Evolutionary conservation across 2,113 vertebrate species (phyloP).

Genomic region (Bufo gargarizans): DNA sequence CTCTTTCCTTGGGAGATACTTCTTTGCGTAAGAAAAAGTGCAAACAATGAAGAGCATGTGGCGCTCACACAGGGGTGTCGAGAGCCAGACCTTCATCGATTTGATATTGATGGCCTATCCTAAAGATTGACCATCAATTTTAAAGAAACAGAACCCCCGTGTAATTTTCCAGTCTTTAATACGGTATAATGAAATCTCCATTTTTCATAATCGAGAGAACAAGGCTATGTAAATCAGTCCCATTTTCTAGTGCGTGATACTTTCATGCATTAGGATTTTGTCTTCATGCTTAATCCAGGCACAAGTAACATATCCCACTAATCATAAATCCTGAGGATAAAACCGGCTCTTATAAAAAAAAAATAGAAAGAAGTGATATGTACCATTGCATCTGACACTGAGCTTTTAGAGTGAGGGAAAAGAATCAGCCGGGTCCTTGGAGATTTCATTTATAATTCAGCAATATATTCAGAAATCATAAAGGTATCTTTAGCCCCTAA

Average conservation of each 20-base stretch:
- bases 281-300: constrained; percentile 48
- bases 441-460: constrained; percentile 70
- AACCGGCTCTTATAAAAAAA: constrained; percentile 61
- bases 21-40: no score
- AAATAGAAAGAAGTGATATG: constrained; percentile 64
- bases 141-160: no score
- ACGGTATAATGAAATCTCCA: neutral
- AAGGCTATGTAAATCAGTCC: constrained; percentile 27
- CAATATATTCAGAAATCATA: constrained; percentile 79
- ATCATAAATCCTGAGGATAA: constrained; percentile 67
- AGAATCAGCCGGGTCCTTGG: constrained; percentile 58
- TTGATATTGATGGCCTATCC: no score
- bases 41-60: no score
- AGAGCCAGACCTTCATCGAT: no score
- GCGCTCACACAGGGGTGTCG: no score
- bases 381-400: constrained; percentile 58
- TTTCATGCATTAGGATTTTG: constrained; percentile 42
- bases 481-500: constrained; percentile 82
- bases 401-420: constrained; percentile 59
- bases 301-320: constrained; percentile 65
- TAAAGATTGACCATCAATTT: no score
- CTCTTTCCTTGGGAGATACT: no score
- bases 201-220: neutral
- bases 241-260: constrained; percentile 31
- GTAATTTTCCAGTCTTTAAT: neutral